Evolutionary conservation across 2,797 vertebrate genomes (phyloP).

Genomic region (Manis javanica): DNA sequence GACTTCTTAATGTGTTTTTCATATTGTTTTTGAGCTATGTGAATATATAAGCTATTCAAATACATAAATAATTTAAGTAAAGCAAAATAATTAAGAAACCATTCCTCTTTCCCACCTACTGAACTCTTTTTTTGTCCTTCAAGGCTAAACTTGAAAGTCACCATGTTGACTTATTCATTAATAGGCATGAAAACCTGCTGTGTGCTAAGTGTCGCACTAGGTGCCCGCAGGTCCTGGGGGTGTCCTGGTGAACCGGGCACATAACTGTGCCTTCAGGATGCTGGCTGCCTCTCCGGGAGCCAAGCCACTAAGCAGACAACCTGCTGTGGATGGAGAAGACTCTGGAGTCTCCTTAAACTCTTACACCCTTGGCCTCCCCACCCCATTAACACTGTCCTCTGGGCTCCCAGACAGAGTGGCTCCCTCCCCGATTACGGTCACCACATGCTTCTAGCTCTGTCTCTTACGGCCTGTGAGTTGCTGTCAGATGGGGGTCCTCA

Average conservation of each 20-base stretch:
- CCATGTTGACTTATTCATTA: background rate
- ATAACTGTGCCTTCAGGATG: background rate
- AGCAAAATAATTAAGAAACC: background rate
- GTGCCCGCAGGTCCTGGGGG: background rate
- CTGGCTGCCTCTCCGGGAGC: background rate
- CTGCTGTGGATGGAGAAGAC: background rate
- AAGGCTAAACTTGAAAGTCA: background rate
- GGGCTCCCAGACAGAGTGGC: background rate
- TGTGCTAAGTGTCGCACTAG: background rate
- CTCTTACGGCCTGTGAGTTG: background rate
- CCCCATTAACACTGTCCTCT: background rate
- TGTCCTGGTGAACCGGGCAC: background rate
- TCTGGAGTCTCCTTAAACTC: background rate
- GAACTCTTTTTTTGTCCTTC: background rate
- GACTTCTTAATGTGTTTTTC: background rate
- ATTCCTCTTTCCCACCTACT: background rate
- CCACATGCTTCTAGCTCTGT: background rate
- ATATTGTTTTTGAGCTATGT: background rate
- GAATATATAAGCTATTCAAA: constrained; percentile 11
- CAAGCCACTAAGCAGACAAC: background rate
- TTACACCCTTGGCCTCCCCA: background rate
- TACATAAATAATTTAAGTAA: background rate
- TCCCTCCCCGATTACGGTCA: background rate
- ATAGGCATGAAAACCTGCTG: background rate
- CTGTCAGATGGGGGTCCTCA: background rate